A percentile compares a stretch with the other conserved stretches of the same genome.
Evolutionary conservation across 2,113 vertebrate species (phyloP).

Genomic region (Sylvietta virens): DNA sequence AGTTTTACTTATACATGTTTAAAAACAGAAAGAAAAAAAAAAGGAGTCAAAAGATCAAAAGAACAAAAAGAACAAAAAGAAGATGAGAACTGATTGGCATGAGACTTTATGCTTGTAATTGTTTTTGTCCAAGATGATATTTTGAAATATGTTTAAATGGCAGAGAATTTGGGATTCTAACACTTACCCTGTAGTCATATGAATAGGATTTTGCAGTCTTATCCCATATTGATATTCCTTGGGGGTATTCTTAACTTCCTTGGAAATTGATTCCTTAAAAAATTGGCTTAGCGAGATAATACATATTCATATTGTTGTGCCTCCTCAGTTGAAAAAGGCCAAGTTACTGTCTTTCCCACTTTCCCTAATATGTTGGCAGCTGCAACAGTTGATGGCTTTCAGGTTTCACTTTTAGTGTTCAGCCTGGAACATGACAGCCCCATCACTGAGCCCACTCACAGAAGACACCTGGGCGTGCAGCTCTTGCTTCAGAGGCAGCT

Average conservation of each 20-base stretch:
- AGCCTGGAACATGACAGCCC: not conserved
- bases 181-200: not conserved
- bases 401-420: constrained; percentile 18
- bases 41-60: not conserved
- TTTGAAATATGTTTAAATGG: not conserved
- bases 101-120: not conserved
- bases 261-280: not conserved
- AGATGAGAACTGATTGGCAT: not conserved
- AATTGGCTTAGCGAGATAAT: not conserved
- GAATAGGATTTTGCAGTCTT: not conserved
- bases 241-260: not conserved
- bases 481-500: not conserved
- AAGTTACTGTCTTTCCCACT: not conserved
- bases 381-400: constrained; percentile 7
- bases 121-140: not conserved
- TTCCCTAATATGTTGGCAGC: not conserved
- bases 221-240: not conserved
- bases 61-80: not conserved
- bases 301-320: fast-evolving
- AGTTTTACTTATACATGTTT: not conserved
- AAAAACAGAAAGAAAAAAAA: not conserved
- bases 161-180: not conserved
- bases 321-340: fast-evolving
- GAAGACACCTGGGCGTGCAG: not conserved
- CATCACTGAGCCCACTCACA: fast-evolving